These are phyloP conservation scores for Eunapius fragilis DNA, from an alignment of 37 sponge, comb jelly and placozoan genomes.

Conservation along the genomic window DNA sequence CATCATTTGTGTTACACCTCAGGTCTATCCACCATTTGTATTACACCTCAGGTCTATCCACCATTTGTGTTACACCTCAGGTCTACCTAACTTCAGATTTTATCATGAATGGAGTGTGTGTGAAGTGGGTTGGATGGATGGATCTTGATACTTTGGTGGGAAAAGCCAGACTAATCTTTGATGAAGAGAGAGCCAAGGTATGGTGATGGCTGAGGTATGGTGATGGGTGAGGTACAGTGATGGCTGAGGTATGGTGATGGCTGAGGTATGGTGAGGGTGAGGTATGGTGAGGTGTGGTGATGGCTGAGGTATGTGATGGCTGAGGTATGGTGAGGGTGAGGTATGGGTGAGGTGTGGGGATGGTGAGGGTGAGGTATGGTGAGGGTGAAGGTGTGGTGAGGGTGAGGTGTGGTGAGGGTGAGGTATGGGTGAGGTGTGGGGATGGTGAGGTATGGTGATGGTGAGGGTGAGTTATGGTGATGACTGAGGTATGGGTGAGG, in stretches of 20 bases:
- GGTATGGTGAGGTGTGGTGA: background rate
- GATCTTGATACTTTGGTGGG: slow-evolving; percentile 88
- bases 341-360: background rate
- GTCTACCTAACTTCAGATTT: slow-evolving; percentile 70
- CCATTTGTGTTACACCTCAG: slow-evolving; percentile 32
- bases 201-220: background rate
- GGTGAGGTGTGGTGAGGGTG: no score
- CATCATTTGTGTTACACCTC: no score
- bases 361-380: background rate
- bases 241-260: no score
- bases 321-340: background rate
- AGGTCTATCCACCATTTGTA: no score
- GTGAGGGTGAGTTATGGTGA: no score
- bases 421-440: no score
- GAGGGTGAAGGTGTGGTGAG: no score
- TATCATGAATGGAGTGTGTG: slow-evolving; percentile 97
- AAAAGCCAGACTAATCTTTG: slow-evolving; percentile 80
- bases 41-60: no score
- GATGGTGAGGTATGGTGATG: no score
- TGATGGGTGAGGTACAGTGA: background rate
- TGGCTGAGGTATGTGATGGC: background rate
- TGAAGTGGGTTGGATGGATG: slow-evolving; percentile 91
- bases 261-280: no score
- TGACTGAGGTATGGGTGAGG: no score
- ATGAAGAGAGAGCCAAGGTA: slow-evolving; percentile 89